Evolutionary conservation across 2,113 vertebrate species (phyloP).

Genomic region (Casuarius casuarius): DNA sequence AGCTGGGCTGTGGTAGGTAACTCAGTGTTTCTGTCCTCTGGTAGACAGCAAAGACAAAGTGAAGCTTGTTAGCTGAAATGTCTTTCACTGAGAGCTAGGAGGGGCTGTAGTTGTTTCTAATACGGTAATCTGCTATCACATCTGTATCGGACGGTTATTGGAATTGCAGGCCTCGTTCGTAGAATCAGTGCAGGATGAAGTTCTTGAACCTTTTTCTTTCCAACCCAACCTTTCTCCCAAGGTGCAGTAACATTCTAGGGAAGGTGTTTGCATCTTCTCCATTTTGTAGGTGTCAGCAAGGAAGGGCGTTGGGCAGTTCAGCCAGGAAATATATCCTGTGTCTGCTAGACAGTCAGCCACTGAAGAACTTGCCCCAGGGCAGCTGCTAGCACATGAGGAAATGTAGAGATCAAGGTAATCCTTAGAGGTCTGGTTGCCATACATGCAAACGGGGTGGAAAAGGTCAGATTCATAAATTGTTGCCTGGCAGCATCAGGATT

Average conservation of each 20-base stretch:
- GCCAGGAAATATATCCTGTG: background rate
- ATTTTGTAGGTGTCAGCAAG: background rate
- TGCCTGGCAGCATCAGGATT: rapidly evolving
- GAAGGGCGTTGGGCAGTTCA: background rate
- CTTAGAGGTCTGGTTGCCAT: background rate
- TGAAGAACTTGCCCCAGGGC: background rate
- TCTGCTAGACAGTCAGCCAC: background rate
- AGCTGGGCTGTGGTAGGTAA: background rate
- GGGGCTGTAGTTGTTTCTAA: background rate
- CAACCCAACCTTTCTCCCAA: background rate
- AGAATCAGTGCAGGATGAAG: background rate
- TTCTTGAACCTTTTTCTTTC: background rate
- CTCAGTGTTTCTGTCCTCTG: background rate
- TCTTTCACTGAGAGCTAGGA: background rate
- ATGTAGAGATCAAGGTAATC: background rate
- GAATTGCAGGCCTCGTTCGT: background rate
- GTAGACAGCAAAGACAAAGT: background rate
- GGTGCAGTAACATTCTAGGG: background rate
- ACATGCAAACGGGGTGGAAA: background rate
- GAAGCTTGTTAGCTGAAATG: background rate
- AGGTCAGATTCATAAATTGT: background rate
- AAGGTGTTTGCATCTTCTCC: background rate
- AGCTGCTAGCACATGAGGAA: background rate
- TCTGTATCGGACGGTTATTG: background rate
- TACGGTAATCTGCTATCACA: rapidly evolving